Conservation (phyloP, 64 coral and sea anemone genomes). For the Acropora yongei region DNA sequence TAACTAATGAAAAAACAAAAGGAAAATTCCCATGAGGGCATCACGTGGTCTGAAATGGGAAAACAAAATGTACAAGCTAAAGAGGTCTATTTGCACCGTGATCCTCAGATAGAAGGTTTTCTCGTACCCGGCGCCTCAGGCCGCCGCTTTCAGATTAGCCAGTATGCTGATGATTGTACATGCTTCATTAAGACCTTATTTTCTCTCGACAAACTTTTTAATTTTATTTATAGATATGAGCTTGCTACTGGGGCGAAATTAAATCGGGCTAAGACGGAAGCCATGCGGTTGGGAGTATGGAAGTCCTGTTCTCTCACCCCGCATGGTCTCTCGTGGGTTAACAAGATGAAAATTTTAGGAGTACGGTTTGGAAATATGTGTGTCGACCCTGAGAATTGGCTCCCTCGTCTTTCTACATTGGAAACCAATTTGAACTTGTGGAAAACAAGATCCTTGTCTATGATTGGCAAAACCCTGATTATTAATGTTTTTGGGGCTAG, state of each 20-base stretch:
- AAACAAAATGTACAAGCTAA: no score
- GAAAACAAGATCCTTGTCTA: neutral
- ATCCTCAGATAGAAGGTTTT: no score
- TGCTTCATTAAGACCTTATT: conserved; percentile 20
- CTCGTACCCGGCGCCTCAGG: neutral
- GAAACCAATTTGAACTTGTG: conserved; percentile 17
- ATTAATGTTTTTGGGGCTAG: neutral
- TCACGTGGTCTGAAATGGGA: no score
- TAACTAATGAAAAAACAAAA: no score
- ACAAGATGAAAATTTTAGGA: conserved; percentile 32
- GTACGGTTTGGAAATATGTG: neutral
- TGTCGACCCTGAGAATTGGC: conserved; percentile 6
- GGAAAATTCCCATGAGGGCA: no score
- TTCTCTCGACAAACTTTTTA: neutral
- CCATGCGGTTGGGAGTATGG: conserved; percentile 38
- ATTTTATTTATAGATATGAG: neutral
- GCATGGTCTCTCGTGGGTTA: conserved; percentile 10
- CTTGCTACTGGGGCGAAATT: conserved; percentile 14
- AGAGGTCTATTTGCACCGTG: no score
- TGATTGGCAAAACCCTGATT: neutral
- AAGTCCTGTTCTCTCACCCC: neutral
- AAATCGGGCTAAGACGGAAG: conserved; percentile 35
- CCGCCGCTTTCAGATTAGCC: neutral
- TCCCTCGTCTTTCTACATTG: neutral
- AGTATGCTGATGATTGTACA: conserved; percentile 58